Percentiles rank a stretch among this genome's conserved stretches.
Evolutionary conservation across 2,888 invertebrate genomes (phyloP).

Genomic region (Tortricodes alternella): DNA sequence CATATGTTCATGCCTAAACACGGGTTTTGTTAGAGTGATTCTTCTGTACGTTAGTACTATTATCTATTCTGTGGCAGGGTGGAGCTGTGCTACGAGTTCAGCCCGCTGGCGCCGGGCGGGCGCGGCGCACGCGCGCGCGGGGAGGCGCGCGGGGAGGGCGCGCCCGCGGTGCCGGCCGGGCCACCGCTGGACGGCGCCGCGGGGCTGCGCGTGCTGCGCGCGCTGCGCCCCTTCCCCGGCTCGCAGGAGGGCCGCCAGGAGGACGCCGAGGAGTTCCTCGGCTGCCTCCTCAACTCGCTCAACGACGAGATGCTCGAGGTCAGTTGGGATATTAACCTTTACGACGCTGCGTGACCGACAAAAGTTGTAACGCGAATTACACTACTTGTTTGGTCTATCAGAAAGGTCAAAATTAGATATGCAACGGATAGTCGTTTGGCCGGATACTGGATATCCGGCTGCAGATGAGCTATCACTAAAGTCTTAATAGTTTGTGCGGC

Average conservation of each 20-base stretch:
- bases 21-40: too few relatives aligned
- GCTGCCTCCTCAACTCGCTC: conserved; percentile 95
- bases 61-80: too few relatives aligned
- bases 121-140: conserved; percentile 63
- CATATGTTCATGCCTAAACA: too few relatives aligned
- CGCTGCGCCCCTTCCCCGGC: conserved; percentile 85
- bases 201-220: conserved; percentile 92
- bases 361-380: too few relatives aligned
- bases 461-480: too few relatives aligned
- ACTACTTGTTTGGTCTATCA: too few relatives aligned
- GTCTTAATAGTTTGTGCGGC: too few relatives aligned
- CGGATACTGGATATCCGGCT: too few relatives aligned
- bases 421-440: too few relatives aligned
- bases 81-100: conserved; percentile 90
- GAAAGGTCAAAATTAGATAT: too few relatives aligned
- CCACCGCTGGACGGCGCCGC: conserved; percentile 95
- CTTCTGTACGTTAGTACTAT: too few relatives aligned
- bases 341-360: too few relatives aligned
- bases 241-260: conserved; percentile 95
- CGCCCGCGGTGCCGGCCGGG: conserved; percentile 83
- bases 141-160: conserved; percentile 53
- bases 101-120: conserved; percentile 83
- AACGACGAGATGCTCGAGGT: conserved; percentile 99
- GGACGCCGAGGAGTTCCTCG: conserved; percentile 98
- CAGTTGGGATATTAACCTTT: conserved; percentile 39